Evolutionary conservation across 2,113 vertebrate species (phyloP).

Genomic region (Nothocercus julius): DNA sequence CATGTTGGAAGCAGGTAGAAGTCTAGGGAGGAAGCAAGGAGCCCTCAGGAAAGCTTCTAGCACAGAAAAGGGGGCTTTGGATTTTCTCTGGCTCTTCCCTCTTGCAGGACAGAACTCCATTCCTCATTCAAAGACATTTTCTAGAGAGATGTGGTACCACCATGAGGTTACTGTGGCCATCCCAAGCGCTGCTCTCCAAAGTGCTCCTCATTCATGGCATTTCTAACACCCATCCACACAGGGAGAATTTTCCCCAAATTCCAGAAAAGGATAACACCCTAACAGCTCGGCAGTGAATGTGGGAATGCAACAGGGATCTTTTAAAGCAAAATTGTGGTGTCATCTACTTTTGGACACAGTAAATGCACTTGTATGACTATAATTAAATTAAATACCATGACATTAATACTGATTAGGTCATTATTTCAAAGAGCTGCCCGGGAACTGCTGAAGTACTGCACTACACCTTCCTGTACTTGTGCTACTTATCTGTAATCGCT

Average conservation of each 20-base stretch:
- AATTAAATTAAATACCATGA: background rate
- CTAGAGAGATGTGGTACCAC: background rate
- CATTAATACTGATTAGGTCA: background rate
- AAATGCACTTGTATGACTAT: background rate
- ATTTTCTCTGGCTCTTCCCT: background rate
- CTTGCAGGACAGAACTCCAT: slow-evolving; percentile 5
- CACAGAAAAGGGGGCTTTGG: background rate
- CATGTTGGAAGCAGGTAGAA: background rate
- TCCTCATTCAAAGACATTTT: slow-evolving; percentile 8
- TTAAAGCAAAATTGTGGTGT: background rate
- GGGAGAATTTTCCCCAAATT: background rate
- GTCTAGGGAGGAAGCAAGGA: background rate
- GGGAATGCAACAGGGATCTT: background rate
- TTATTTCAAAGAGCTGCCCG: background rate
- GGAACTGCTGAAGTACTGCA: background rate
- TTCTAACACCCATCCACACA: background rate
- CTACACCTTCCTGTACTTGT: slow-evolving; percentile 21
- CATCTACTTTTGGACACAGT: background rate
- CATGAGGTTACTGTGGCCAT: slow-evolving; percentile 5
- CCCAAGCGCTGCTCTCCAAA: background rate
- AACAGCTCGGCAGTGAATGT: background rate
- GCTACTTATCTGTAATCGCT: background rate
- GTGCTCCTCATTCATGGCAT: background rate
- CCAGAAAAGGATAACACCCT: background rate
- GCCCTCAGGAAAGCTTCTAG: background rate